Evolutionary conservation across 2,797 vertebrate species (phyloP).

Genomic region (Craterocephalus amniculus): DNA sequence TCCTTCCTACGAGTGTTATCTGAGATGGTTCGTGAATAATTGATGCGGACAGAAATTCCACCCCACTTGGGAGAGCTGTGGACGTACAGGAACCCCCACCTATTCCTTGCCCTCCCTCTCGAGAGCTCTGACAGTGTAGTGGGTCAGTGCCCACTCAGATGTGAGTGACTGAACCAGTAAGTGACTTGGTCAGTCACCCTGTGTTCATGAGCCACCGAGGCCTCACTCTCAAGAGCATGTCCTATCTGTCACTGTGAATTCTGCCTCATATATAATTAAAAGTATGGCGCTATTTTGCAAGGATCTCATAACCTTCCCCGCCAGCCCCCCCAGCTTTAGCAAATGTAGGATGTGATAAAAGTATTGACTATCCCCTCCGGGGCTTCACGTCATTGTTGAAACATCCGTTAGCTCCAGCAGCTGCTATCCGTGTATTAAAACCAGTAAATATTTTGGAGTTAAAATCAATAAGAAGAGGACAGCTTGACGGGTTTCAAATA

Average conservation of each 20-base stretch:
- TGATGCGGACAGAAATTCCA: slow-evolving; percentile 82
- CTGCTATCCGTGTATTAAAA: slow-evolving; percentile 39
- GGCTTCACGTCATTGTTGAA: slow-evolving; percentile 24
- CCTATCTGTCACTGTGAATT: slow-evolving; percentile 65
- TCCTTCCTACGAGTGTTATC: slow-evolving; percentile 77
- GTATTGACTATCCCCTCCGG: slow-evolving; percentile 53
- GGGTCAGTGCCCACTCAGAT: slow-evolving; percentile 67
- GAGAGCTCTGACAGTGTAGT: slow-evolving; percentile 44
- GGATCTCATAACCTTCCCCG: slow-evolving; percentile 53
- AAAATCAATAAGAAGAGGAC: slow-evolving; percentile 51
- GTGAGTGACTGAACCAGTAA: slow-evolving; percentile 69
- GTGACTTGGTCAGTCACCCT: slow-evolving; percentile 68
- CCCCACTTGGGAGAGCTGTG: slow-evolving; percentile 69
- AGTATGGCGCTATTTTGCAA: slow-evolving; percentile 65
- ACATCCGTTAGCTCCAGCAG: slow-evolving; percentile 28
- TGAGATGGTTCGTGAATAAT: slow-evolving; percentile 81
- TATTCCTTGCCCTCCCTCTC: slow-evolving; percentile 61
- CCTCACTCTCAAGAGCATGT: slow-evolving; percentile 54
- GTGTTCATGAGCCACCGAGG: slow-evolving; percentile 62
- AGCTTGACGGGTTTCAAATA: slow-evolving; percentile 45
- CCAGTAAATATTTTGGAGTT: slow-evolving; percentile 54
- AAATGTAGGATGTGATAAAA: slow-evolving; percentile 55
- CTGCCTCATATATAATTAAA: slow-evolving; percentile 77
- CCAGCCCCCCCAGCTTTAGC: slow-evolving; percentile 35
- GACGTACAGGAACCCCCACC: slow-evolving; percentile 69